These are phyloP conservation scores for Apis florea DNA, from an alignment of 1,140 invertebrate species.

Conservation along the genomic window DNA sequence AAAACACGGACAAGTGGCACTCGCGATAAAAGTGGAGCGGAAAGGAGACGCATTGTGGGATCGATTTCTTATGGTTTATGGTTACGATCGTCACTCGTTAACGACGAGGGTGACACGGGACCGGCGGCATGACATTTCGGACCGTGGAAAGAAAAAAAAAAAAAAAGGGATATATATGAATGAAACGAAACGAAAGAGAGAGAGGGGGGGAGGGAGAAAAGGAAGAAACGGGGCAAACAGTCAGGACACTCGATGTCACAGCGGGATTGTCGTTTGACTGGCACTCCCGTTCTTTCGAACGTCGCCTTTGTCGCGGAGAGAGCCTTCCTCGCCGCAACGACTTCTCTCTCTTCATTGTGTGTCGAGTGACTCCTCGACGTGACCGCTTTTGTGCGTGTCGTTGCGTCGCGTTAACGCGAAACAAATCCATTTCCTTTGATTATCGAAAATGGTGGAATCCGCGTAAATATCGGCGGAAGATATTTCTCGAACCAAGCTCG, in stretches of 20 bases:
- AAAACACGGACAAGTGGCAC: slow-evolving; percentile 33
- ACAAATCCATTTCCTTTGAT: not conserved
- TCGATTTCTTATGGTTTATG: slow-evolving; percentile 50
- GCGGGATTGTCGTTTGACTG: slow-evolving; percentile 64
- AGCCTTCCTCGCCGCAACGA: slow-evolving; percentile 54
- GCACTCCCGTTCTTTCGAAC: slow-evolving; percentile 54
- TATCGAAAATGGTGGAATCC: too few relatives aligned
- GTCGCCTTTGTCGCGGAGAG: slow-evolving; percentile 52
- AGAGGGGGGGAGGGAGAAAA: too few relatives aligned
- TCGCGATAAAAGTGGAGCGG: slow-evolving; percentile 22
- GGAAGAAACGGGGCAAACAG: slow-evolving; percentile 52
- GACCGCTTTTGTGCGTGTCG: slow-evolving; percentile 18
- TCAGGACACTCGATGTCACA: slow-evolving; percentile 66
- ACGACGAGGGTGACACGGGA: slow-evolving; percentile 59
- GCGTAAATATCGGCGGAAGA: too few relatives aligned
- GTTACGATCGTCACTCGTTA: slow-evolving; percentile 45
- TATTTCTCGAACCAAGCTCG: too few relatives aligned
- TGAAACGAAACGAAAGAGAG: slow-evolving; percentile 17
- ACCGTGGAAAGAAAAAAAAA: slow-evolving; percentile 24
- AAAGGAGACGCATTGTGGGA: slow-evolving; percentile 39
- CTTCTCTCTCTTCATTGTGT: slow-evolving; percentile 56
- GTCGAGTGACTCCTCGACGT: slow-evolving; percentile 41
- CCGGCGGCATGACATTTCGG: slow-evolving; percentile 42
- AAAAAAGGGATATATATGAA: slow-evolving; percentile 55
- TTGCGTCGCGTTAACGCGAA: slow-evolving; percentile 9